A percentile compares a stretch with the other conserved stretches of the same genome.
Evolutionary conservation across 2,113 vertebrate species (phyloP).

Genomic region (Chrysemys picta): DNA sequence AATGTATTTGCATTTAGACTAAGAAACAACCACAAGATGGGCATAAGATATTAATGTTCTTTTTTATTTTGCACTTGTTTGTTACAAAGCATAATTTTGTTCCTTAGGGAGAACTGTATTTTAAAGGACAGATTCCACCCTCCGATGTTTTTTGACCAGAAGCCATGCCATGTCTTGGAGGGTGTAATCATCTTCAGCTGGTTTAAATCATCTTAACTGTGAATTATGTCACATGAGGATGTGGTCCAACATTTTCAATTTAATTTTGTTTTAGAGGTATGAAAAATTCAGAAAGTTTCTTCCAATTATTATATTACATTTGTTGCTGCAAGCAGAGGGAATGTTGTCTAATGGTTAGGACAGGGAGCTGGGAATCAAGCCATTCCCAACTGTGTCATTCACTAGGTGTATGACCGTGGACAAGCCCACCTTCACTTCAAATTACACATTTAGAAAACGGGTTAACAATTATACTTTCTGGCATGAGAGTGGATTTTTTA

Average conservation of each 20-base stretch:
- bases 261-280: neutral
- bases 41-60: neutral
- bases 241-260: neutral
- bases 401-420: neutral
- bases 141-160: neutral
- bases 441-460: neutral
- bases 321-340: neutral
- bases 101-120: neutral
- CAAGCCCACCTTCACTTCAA: neutral
- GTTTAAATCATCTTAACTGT: neutral
- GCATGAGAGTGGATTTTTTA: neutral
- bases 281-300: neutral
- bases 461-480: neutral
- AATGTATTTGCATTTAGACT: neutral
- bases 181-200: neutral
- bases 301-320: neutral
- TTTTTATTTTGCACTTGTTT: neutral
- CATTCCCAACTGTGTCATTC: neutral
- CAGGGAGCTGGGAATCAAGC: neutral
- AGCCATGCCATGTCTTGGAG: neutral
- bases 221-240: neutral
- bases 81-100: neutral
- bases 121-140: neutral
- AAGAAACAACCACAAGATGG: too few relatives aligned
- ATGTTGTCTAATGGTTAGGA: neutral